Evolutionary conservation across 2,888 invertebrate genomes (phyloP).

Genomic region (Drosophila quinaria): DNA sequence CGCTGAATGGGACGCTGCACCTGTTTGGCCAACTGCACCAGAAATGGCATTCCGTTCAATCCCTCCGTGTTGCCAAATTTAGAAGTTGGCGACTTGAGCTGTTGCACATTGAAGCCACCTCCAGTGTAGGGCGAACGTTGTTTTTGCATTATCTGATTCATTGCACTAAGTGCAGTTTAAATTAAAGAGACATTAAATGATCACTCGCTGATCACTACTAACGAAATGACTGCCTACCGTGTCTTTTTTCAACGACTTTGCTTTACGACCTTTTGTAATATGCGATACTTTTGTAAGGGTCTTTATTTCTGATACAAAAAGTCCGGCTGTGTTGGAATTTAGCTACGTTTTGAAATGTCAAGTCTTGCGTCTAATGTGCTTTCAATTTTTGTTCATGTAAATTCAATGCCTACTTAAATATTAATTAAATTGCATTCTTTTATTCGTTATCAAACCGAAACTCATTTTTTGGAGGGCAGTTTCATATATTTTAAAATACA

Average conservation of each 20-base stretch:
- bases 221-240: background rate
- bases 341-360: constrained; percentile 30
- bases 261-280: constrained; percentile 3
- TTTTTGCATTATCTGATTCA: constrained; percentile 56
- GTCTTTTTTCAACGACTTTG: background rate
- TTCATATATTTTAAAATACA: too few species aligned
- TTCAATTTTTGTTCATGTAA: background rate
- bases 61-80: constrained; percentile 19
- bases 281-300: constrained; percentile 7
- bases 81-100: constrained; percentile 34
- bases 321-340: constrained; percentile 50
- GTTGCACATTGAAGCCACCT: constrained; percentile 38
- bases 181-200: background rate
- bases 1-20: constrained; percentile 29
- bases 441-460: too few species aligned
- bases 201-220: too few species aligned
- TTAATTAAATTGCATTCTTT: background rate
- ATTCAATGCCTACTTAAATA: constrained; percentile 19
- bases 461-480: too few species aligned
- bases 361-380: constrained; percentile 3
- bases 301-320: constrained; percentile 26
- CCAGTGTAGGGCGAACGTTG: constrained; percentile 65
- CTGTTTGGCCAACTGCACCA: constrained; percentile 36
- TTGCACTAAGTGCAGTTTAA: background rate
- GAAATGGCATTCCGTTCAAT: constrained; percentile 48